phyloP scores from a whole-genome alignment of 1,140 invertebrate genomes.

The Trigoniulus corallinus region DNA sequence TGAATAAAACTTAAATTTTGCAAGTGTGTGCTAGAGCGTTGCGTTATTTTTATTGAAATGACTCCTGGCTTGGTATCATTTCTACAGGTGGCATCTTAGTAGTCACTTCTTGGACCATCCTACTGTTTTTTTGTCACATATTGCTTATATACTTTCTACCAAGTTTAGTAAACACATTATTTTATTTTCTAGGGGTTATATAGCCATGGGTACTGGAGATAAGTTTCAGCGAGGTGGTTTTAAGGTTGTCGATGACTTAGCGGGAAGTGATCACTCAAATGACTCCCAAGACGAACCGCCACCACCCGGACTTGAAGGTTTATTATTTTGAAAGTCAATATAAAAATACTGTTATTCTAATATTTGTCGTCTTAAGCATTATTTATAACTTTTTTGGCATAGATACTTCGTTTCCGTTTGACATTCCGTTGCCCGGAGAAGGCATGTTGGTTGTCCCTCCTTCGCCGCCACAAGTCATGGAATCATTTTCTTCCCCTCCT shows the following conservation, averaged over 20 bases:
- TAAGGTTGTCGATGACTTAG: conserved; percentile 4
- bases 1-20: neutral
- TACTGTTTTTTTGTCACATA: neutral
- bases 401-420: no score
- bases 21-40: no score
- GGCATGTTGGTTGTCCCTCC: neutral
- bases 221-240: conserved; percentile 16
- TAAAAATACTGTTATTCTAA: no score
- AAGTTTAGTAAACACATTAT: neutral
- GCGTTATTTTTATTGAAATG: no score
- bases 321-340: no score
- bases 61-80: no score
- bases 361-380: no score
- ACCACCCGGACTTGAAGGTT: no score
- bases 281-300: neutral
- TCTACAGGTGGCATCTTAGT: no score
- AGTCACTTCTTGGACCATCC: no score
- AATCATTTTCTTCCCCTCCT: neutral
- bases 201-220: conserved; percentile 16
- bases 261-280: neutral
- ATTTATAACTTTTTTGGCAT: no score
- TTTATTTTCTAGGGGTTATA: conserved; percentile 11
- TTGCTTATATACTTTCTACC: neutral
- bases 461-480: neutral
- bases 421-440: neutral